A percentile compares a stretch with the other conserved stretches of the same genome.
Conservation (phyloP, 2,888 invertebrate genomes). For the Spodoptera exigua region DNA sequence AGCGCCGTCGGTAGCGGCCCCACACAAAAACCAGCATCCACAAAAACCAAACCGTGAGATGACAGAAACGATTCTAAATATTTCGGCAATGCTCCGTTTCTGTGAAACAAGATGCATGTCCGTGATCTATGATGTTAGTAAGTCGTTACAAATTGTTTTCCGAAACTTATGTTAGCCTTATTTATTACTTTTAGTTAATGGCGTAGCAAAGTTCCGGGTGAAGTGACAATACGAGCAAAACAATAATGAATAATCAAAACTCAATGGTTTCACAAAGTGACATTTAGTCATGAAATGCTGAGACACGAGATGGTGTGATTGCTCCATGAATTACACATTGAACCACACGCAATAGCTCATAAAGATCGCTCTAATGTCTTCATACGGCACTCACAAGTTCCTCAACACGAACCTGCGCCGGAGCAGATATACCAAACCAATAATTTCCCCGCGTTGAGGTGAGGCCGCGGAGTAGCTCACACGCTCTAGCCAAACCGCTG, state of each 20-base stretch:
- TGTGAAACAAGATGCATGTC: constrained; percentile 81
- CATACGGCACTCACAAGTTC: constrained; percentile 75
- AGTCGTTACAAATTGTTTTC: constrained; percentile 84
- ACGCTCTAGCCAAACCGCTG: constrained; percentile 84
- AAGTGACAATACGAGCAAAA: constrained; percentile 55
- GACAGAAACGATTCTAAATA: constrained; percentile 86
- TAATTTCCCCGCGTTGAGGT: constrained; percentile 78
- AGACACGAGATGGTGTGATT: constrained; percentile 77
- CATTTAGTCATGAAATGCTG: constrained; percentile 77
- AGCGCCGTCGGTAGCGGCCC: constrained; percentile 72
- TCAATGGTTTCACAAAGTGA: constrained; percentile 66
- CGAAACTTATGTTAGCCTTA: constrained; percentile 71
- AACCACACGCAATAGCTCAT: constrained; percentile 83
- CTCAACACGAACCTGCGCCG: constrained; percentile 74
- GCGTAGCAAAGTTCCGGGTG: constrained; percentile 56
- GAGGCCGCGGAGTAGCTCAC: constrained; percentile 79
- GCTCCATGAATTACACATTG: constrained; percentile 77
- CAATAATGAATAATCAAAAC: constrained; percentile 67
- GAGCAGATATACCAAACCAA: constrained; percentile 78
- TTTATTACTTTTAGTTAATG: constrained; percentile 70
- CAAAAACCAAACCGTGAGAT: constrained; percentile 79
- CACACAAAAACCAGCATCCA: constrained; percentile 70
- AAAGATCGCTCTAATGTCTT: constrained; percentile 86
- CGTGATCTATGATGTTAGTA: constrained; percentile 82
- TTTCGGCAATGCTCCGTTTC: constrained; percentile 84